Evolutionary conservation across 2,113 vertebrate genomes (phyloP).

Genomic region (Vulpes lagopus): DNA sequence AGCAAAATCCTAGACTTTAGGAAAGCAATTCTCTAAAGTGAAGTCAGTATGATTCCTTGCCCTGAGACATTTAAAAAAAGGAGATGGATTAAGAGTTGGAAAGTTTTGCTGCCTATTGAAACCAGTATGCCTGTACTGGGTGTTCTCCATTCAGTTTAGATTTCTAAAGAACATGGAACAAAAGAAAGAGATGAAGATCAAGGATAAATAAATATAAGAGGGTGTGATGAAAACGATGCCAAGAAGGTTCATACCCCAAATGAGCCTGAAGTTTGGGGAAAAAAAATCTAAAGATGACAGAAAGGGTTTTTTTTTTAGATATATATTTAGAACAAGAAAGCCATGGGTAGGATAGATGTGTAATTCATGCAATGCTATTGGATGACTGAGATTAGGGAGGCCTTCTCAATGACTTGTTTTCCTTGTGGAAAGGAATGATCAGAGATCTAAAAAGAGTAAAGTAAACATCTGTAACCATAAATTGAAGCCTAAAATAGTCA

Average conservation of each 20-base stretch:
- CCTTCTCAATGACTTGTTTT: neutral
- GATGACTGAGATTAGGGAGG: neutral
- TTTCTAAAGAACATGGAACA: neutral
- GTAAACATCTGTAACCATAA: neutral
- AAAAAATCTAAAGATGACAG: neutral
- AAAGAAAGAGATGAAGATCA: neutral
- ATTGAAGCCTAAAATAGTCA: neutral
- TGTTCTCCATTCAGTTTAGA: neutral
- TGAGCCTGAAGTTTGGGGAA: neutral
- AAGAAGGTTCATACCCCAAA: neutral
- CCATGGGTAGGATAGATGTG: neutral
- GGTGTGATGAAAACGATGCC: neutral
- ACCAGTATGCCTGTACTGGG: neutral
- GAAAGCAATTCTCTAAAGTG: neutral
- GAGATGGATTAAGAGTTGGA: neutral
- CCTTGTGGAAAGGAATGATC: neutral
- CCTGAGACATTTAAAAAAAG: neutral
- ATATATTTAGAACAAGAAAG: slow-evolving; percentile 12
- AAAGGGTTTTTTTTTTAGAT: neutral
- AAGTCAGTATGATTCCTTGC: neutral
- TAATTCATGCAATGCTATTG: neutral
- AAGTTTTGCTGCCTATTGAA: neutral
- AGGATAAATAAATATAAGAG: neutral
- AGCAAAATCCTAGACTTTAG: neutral
- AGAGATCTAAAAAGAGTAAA: neutral